Percentiles rank a stretch among this genome's conserved stretches.
phyloP scores from a whole-genome alignment of 2,113 vertebrate species.

The Microcebus griseorufus region DNA sequence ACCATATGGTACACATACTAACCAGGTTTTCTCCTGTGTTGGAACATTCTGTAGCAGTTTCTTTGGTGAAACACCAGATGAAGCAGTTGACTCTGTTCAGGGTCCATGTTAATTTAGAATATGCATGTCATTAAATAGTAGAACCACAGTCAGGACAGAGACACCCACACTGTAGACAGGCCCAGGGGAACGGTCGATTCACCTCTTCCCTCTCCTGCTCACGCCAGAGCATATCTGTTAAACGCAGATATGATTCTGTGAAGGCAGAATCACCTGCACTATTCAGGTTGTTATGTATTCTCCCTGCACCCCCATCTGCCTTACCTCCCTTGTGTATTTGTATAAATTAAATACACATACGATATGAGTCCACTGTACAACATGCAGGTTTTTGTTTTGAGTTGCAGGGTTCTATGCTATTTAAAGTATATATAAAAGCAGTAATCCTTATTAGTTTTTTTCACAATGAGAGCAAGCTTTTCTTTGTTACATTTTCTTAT shows the following conservation, averaged over 20 bases:
- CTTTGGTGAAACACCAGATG: neutral
- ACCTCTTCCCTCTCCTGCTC: neutral
- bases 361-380: neutral
- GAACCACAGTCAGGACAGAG: neutral
- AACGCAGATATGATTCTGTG: no score
- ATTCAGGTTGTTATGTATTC: fast-evolving
- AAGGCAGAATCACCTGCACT: neutral
- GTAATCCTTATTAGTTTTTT: neutral
- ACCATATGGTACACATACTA: neutral
- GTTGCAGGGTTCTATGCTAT: neutral
- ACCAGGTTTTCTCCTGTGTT: neutral
- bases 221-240: neutral
- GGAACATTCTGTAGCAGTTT: neutral
- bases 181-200: neutral
- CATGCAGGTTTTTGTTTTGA: neutral
- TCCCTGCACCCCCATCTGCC: fast-evolving
- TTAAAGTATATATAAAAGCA: neutral
- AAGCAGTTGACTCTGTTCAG: neutral
- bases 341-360: neutral
- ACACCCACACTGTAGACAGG: neutral
- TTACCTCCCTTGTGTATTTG: neutral
- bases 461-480: neutral
- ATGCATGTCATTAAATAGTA: neutral
- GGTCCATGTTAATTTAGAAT: neutral
- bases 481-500: neutral